Conservation (phyloP, 2,797 vertebrate genomes). For the Galagoides demidoff region DNA sequence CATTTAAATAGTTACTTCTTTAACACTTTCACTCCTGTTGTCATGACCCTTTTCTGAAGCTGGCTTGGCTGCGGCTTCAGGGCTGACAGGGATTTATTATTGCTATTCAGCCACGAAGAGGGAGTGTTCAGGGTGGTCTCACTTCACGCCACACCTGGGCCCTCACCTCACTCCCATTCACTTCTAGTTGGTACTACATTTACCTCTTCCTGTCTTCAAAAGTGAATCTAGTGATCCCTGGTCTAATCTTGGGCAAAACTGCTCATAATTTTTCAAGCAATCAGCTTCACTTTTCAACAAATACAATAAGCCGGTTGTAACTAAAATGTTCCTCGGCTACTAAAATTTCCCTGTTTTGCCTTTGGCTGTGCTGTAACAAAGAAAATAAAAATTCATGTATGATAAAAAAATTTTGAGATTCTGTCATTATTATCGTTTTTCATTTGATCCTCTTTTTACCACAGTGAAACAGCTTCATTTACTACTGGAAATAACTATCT, state of each 20-base stretch:
- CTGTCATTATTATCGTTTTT: not conserved
- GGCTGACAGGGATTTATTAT: not conserved
- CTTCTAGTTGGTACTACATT: not conserved
- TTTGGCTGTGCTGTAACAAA: not conserved
- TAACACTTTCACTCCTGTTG: conserved; percentile 86
- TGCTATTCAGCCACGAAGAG: not conserved
- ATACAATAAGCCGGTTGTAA: conserved; percentile 55
- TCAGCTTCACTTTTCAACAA: conserved; percentile 14
- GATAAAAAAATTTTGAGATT: not conserved
- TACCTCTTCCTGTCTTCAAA: conserved; percentile 19
- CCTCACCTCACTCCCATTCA: not conserved
- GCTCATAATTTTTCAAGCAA: conserved; percentile 66
- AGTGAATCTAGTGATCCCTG: not conserved
- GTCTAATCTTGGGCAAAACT: not conserved
- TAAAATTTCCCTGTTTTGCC: conserved; percentile 24
- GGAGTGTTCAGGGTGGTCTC: not conserved
- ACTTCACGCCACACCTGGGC: rapidly evolving
- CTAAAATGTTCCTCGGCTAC: conserved; percentile 52
- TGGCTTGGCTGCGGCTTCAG: not conserved
- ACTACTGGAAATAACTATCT: not conserved
- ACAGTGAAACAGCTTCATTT: not conserved
- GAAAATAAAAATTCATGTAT: not conserved
- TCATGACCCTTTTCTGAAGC: not conserved
- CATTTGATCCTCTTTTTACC: not conserved
- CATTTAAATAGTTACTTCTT: conserved; percentile 86